phyloP scores from a whole-genome alignment of 2,113 vertebrate genomes.

The Sorex fumeus region DNA sequence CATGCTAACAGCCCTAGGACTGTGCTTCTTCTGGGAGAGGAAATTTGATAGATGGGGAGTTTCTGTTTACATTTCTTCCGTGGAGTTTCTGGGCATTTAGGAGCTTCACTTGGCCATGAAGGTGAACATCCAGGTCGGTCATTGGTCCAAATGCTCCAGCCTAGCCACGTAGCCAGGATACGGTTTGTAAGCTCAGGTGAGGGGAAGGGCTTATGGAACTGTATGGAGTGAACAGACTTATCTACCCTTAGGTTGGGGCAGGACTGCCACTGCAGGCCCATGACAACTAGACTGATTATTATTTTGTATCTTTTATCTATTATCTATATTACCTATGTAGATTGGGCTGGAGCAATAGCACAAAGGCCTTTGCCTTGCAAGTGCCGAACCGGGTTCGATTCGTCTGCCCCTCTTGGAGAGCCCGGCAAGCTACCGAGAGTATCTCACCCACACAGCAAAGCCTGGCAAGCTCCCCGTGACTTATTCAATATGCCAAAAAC shows the following conservation, averaged over 20 bases:
- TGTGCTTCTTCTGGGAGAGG: background rate
- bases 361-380: too few species aligned
- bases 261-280: background rate
- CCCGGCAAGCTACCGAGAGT: too few species aligned
- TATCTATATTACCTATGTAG: too few species aligned
- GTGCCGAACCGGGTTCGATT: too few species aligned
- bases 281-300: background rate
- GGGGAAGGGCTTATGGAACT: accelerated
- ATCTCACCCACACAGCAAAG: too few species aligned
- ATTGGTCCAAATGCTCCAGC: background rate
- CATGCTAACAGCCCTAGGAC: background rate
- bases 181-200: background rate
- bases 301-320: too few species aligned
- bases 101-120: slow-evolving; percentile 15
- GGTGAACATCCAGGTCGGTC: background rate
- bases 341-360: too few species aligned
- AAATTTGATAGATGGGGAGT: background rate
- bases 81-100: background rate
- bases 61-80: background rate
- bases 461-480: too few species aligned
- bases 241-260: accelerated
- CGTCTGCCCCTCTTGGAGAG: too few species aligned
- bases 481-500: too few species aligned
- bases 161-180: background rate
- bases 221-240: accelerated